phyloP scores from a whole-genome alignment of 2,888 invertebrate genomes.

The Actias luna region DNA sequence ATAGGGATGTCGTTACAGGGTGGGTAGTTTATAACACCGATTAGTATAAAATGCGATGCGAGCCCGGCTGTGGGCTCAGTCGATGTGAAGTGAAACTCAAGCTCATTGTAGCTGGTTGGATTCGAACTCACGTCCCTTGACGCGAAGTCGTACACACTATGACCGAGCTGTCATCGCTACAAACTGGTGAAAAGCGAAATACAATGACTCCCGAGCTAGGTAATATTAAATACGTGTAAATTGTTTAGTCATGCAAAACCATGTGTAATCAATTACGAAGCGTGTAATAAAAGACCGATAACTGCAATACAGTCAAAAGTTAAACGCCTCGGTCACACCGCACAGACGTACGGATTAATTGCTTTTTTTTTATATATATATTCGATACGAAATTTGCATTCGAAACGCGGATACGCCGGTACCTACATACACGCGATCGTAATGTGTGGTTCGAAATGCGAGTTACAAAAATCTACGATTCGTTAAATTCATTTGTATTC shows the following conservation, averaged over 20 bases:
- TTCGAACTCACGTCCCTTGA: too few species aligned
- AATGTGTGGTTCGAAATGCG: background rate
- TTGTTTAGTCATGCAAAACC: constrained; percentile 17
- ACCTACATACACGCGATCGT: constrained; percentile 15
- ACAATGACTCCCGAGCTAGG: too few species aligned
- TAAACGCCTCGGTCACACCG: constrained; percentile 17
- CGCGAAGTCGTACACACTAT: too few species aligned
- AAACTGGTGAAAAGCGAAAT: too few species aligned
- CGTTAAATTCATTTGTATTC: too few species aligned
- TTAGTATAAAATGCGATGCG: too few species aligned
- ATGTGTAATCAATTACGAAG: constrained; percentile 15
- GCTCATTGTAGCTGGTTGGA: too few species aligned
- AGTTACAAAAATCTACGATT: background rate
- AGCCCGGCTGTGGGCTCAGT: too few species aligned
- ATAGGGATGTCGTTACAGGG: too few species aligned
- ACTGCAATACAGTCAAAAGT: constrained; percentile 1
- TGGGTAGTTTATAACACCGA: too few species aligned
- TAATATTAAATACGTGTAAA: background rate
- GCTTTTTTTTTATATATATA: constrained; percentile 7
- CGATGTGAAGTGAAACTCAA: too few species aligned
- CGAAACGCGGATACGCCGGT: constrained; percentile 18
- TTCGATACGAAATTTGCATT: constrained; percentile 17
- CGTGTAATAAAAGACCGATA: constrained; percentile 18
- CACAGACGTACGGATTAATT: constrained; percentile 18
- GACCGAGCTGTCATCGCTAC: too few species aligned